Evolutionary conservation across 2,113 vertebrate species (phyloP).

Genomic region (Chloebia gouldiae): DNA sequence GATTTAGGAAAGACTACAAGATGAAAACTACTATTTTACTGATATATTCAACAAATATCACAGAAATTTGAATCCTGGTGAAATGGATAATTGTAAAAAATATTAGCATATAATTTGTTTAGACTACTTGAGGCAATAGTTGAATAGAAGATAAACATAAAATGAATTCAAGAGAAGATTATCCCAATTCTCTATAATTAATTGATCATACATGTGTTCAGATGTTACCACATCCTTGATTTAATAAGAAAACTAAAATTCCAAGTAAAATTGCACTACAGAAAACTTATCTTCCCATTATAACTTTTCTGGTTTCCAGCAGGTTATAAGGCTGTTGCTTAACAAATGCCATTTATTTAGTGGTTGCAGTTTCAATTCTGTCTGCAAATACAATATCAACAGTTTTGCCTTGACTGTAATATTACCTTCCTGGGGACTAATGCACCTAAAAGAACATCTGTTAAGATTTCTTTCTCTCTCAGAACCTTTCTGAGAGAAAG

Average conservation of each 20-base stretch:
- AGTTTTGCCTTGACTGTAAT: background rate
- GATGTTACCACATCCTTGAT: background rate
- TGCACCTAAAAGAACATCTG: background rate
- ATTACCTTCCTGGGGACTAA: background rate
- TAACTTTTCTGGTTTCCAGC: background rate
- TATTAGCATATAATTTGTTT: background rate
- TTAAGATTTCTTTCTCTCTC: background rate
- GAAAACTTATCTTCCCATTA: background rate
- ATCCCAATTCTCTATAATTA: background rate
- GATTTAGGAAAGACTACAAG: background rate
- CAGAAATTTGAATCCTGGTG: background rate
- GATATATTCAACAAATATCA: background rate
- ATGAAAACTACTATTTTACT: background rate
- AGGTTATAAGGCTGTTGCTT: background rate
- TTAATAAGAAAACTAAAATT: background rate
- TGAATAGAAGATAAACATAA: background rate
- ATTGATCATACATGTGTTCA: background rate
- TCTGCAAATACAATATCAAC: background rate
- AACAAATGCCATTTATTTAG: background rate
- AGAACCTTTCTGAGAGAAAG: background rate
- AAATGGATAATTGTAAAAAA: background rate
- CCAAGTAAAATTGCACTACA: background rate
- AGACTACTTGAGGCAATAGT: background rate
- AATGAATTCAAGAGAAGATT: background rate
- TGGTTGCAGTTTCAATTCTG: background rate